Percentiles rank a stretch among this genome's conserved stretches.
Conservation (phyloP, 2,113 vertebrate genomes). For the Microcebus griseorufus region DNA sequence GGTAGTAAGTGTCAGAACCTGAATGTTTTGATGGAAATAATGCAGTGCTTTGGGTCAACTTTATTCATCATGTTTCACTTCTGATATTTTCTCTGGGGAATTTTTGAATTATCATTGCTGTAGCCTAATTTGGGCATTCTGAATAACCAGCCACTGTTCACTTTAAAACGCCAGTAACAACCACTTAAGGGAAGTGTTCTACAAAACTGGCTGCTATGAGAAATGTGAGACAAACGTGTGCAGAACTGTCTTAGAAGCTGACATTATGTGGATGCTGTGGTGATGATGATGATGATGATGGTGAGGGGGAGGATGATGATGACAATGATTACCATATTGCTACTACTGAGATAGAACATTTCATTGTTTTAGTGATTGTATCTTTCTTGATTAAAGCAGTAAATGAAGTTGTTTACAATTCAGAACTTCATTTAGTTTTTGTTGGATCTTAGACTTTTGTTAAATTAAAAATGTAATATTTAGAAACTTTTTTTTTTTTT, state of each 20-base stretch:
- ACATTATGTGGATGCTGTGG: neutral
- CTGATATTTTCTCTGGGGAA: conserved; percentile 6
- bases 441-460: neutral
- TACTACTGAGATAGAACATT: neutral
- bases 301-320: too few relatives aligned
- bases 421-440: neutral
- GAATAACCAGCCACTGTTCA: neutral
- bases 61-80: neutral
- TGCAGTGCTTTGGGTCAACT: neutral
- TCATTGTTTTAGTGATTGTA: neutral
- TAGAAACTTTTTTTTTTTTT: neutral
- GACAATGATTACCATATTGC: neutral
- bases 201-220: neutral
- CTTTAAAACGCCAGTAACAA: neutral
- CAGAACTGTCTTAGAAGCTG: neutral
- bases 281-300: neutral
- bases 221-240: neutral
- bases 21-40: neutral
- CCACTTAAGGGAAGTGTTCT: neutral
- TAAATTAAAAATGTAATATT: neutral
- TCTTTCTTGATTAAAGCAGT: neutral
- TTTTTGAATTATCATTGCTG: neutral
- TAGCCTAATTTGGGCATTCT: neutral
- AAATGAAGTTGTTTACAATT: neutral
- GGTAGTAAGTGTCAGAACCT: neutral